Evolutionary conservation across 2,888 invertebrate genomes (phyloP), one percentile per base, ranked within the genome.

Genomic region (Seira musarum): DNA sequence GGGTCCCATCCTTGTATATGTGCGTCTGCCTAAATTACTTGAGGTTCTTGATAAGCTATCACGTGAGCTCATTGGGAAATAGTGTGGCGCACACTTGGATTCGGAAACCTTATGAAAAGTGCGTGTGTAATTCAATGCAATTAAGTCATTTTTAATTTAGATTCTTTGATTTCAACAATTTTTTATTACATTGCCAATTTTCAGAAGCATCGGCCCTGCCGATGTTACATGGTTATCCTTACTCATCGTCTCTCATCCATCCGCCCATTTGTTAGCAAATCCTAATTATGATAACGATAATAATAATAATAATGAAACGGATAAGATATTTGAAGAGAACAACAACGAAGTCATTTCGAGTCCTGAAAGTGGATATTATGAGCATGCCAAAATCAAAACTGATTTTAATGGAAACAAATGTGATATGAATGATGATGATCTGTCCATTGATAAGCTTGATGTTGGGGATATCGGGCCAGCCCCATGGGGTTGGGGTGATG

Each of bases 91-190:
- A 79, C 60, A 73, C 73, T 13, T 79, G 79, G 79, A 73, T 35
- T 19, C 46, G 73, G n/a, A 79, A 79, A 24, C 79, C 79, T 35
- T 79, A 79, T 21, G 73, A 79, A n/a, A 79, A 69, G 79, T 73
- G 66, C 15, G 46, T 30, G 24, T 15, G 24, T 57, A 69, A 3
- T 35, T 35, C 10, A 69, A 57, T 57, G n/a, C 25, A 57, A 67
- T 17, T 15, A 3, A 24, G 2, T 24, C 15, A 64, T 24, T 22
- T 15, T 15, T 25, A 64, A 57, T 5, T 57, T 5, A 5, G n/a
- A 57, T 6, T 57, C n/a, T 13, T 6, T 57, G 8, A 13, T 5
- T 19, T 25, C 2, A 60, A 22, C 8, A 60, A 70, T 25, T 8
- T 35, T 46, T 35, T 30, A 60, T 1, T 22, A 21, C 15, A 40